Conservation (phyloP, 2,888 invertebrate species). For the Tachina fera region DNA sequence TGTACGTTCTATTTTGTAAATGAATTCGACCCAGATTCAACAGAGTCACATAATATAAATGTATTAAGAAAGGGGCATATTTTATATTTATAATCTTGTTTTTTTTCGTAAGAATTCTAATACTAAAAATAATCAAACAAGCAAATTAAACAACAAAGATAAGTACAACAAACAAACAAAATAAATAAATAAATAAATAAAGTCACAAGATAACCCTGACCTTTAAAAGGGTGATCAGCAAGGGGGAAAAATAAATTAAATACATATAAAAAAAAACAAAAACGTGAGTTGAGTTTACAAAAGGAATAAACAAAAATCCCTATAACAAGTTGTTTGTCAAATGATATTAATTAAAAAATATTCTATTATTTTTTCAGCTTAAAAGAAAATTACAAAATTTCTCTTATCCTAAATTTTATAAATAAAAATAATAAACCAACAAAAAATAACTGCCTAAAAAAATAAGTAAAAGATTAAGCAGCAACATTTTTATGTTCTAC, state of each 20-base stretch:
- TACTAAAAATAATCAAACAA: conserved; percentile 32
- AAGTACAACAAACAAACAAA: not conserved
- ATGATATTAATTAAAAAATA: conserved; percentile 31
- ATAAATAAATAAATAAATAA: not conserved
- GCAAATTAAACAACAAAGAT: conserved; percentile 24
- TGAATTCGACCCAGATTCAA: conserved; percentile 45
- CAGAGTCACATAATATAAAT: not conserved
- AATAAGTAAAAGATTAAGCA: conserved; percentile 42
- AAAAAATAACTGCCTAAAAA: conserved; percentile 43
- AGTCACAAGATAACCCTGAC: conserved; percentile 67
- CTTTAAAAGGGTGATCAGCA: conserved; percentile 36
- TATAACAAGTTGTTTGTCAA: not conserved
- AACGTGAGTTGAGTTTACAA: conserved; percentile 69
- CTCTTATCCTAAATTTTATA: conserved; percentile 28
- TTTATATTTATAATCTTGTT: conserved; percentile 6
- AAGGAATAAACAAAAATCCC: not conserved
- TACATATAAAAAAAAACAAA: conserved; percentile 29
- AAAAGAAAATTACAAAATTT: conserved; percentile 39
- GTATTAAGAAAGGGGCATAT: conserved; percentile 39
- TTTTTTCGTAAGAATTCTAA: conserved; percentile 19
- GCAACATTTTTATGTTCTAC: conserved; percentile 39
- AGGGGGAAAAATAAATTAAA: not conserved
- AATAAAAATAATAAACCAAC: conserved; percentile 1
- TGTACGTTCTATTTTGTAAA: not conserved
- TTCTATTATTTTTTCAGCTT: conserved; percentile 53